These are phyloP conservation scores for Holocentrus rufus DNA, from an alignment of 2,797 vertebrate species.

Conservation along the genomic window DNA sequence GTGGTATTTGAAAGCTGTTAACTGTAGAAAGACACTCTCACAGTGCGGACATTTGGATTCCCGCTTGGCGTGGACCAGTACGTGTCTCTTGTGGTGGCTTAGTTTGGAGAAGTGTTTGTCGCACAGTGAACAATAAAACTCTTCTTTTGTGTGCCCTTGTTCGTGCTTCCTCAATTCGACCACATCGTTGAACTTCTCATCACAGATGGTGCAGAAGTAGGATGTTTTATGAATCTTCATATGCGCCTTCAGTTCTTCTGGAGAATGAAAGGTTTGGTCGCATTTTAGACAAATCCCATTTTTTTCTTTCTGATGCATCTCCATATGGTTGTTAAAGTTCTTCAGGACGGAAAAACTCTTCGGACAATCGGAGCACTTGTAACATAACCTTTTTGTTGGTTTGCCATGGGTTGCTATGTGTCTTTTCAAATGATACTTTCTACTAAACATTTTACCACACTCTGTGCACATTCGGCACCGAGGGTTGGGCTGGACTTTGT, in stretches of 20 bases:
- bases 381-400: constrained; percentile 44
- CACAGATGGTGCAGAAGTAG: constrained; percentile 68
- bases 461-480: constrained; percentile 64
- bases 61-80: constrained; percentile 79
- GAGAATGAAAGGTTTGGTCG: constrained; percentile 53
- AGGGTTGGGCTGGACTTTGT: constrained; percentile 43
- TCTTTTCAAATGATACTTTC: constrained; percentile 70
- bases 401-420: constrained; percentile 71
- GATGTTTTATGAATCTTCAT: constrained; percentile 63
- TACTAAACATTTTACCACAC: constrained; percentile 72
- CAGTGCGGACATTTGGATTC: constrained; percentile 87
- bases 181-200: constrained; percentile 75
- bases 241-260: constrained; percentile 69
- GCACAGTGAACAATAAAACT: constrained; percentile 69
- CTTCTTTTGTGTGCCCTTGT: constrained; percentile 59
- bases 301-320: constrained; percentile 69
- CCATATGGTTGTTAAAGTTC: constrained; percentile 73
- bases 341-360: constrained; percentile 63
- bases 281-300: constrained; percentile 72
- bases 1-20: constrained; percentile 86
- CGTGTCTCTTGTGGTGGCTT: constrained; percentile 81
- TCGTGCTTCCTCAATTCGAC: constrained; percentile 74
- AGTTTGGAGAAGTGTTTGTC: constrained; percentile 70
- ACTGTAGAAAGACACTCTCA: constrained; percentile 81
- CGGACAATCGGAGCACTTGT: constrained; percentile 69